Percentiles rank a stretch among this genome's conserved stretches.
Conservation (phyloP, 1,140 invertebrate genomes). For the Heliothis subflexa region DNA sequence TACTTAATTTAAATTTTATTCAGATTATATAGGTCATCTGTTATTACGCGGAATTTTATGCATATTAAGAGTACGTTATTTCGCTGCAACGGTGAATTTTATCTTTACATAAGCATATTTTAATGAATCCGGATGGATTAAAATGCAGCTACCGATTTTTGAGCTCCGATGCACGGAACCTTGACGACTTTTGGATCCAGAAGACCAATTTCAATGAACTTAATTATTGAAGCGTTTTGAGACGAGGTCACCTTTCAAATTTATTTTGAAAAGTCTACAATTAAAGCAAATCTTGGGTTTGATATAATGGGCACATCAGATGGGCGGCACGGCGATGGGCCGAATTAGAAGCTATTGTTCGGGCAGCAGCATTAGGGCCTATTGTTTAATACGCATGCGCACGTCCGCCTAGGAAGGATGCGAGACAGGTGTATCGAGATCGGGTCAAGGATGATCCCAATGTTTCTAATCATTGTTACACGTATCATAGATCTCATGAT, state of each 20-base stretch:
- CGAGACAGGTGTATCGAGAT: slow-evolving; percentile 42
- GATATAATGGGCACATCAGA: slow-evolving; percentile 36
- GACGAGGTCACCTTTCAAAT: slow-evolving; percentile 26
- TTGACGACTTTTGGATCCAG: slow-evolving; percentile 23
- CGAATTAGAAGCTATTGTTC: slow-evolving; percentile 51
- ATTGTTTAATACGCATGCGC: slow-evolving; percentile 54
- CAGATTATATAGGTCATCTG: slow-evolving; percentile 36
- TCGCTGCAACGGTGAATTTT: background rate
- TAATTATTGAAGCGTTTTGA: slow-evolving; percentile 25
- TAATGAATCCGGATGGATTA: background rate
- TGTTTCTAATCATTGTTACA: slow-evolving; percentile 33
- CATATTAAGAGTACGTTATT: slow-evolving; percentile 2
- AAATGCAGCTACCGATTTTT: background rate
- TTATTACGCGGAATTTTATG: slow-evolving; percentile 27
- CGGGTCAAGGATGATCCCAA: slow-evolving; percentile 44
- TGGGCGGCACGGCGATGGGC: slow-evolving; percentile 3
- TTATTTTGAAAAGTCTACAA: slow-evolving; percentile 16
- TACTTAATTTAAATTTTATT: slow-evolving; percentile 39
- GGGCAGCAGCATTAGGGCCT: slow-evolving; percentile 49
- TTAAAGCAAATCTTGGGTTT: slow-evolving; percentile 12
- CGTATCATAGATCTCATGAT: background rate
- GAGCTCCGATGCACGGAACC: background rate
- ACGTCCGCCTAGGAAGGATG: slow-evolving; percentile 43
- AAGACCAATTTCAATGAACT: slow-evolving; percentile 28
- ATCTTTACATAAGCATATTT: background rate